Conservation (phyloP, 2,888 invertebrate genomes). For the Lingula anatina region DNA sequence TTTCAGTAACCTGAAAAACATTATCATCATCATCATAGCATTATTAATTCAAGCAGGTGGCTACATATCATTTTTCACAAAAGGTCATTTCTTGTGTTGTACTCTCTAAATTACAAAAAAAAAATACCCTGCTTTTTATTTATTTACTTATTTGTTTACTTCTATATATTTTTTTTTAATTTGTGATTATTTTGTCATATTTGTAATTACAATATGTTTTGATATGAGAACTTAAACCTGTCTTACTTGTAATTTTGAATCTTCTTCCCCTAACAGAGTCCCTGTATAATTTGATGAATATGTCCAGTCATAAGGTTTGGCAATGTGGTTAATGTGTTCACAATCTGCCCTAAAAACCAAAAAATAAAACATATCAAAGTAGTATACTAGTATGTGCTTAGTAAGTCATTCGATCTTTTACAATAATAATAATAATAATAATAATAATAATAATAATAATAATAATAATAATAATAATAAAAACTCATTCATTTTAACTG, state of each 20-base stretch:
- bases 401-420: neutral
- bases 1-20: slow-evolving; percentile 44
- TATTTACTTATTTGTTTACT: too few relatives aligned
- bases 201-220: too few relatives aligned
- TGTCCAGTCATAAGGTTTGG: slow-evolving; percentile 94
- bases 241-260: neutral
- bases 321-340: slow-evolving; percentile 62
- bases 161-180: too few relatives aligned
- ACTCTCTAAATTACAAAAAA: too few relatives aligned
- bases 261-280: slow-evolving; percentile 43
- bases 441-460: neutral
- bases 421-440: neutral
- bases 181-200: too few relatives aligned
- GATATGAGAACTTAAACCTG: too few relatives aligned
- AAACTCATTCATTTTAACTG: neutral
- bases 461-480: neutral
- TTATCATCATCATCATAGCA: too few relatives aligned
- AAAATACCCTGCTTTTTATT: too few relatives aligned
- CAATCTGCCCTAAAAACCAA: slow-evolving; percentile 65
- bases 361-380: too few relatives aligned
- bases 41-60: neutral
- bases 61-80: neutral
- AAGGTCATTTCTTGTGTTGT: too few relatives aligned
- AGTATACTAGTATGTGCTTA: neutral
- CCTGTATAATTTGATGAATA: slow-evolving; percentile 91